These are phyloP conservation scores for Patiria pectinifera DNA, from an alignment of 53 echinoderm and acorn worm species.

Conservation along the genomic window DNA sequence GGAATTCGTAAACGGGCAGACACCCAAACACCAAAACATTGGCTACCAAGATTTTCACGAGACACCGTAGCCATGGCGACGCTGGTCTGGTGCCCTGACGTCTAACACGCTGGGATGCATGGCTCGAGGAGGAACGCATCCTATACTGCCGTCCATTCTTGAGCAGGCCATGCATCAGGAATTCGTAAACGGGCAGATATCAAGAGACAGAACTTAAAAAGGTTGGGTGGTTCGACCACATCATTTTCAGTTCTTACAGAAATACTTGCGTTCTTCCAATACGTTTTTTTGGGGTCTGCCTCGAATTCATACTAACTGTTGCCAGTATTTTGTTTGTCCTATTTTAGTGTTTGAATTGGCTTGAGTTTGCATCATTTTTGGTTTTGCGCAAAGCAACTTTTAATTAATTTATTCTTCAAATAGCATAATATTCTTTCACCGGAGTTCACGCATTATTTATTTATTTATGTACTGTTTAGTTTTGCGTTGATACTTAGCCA, in stretches of 20 bases:
- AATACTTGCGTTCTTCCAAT: too few relatives aligned
- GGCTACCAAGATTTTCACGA: slow-evolving; percentile 68
- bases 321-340: neutral
- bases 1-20: slow-evolving; percentile 61
- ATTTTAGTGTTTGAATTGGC: neutral
- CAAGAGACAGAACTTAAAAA: slow-evolving; percentile 31
- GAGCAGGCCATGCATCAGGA: slow-evolving; percentile 57
- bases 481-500: neutral
- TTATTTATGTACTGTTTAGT: neutral
- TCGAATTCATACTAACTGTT: too few relatives aligned
- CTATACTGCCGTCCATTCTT: slow-evolving; percentile 63
- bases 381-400: neutral
- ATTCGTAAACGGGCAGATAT: slow-evolving; percentile 51
- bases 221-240: neutral
- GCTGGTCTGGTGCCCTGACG: neutral
- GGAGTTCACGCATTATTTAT: neutral
- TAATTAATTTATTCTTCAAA: neutral
- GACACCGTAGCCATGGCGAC: neutral
- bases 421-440: neutral
- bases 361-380: neutral
- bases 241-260: neutral
- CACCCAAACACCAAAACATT: slow-evolving; percentile 48
- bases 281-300: too few relatives aligned
- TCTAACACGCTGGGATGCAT: neutral
- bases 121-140: slow-evolving; percentile 72